Conservation (phyloP, 37 sponge, comb jelly and placozoan genomes). For the Dysidea cf. avara region DNA sequence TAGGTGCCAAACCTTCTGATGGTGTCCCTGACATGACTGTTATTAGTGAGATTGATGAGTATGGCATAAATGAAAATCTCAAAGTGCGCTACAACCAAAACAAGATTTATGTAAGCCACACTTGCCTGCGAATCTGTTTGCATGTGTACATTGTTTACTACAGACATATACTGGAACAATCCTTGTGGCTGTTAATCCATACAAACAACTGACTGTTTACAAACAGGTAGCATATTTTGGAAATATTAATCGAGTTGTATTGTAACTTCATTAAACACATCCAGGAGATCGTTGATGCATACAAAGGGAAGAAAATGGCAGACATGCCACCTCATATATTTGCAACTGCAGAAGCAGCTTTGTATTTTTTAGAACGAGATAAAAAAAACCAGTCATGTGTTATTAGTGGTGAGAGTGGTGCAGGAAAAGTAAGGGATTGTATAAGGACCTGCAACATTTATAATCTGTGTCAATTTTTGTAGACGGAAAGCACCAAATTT, state of each 20-base stretch:
- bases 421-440: slow-evolving; percentile 72
- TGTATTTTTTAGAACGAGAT: slow-evolving; percentile 60
- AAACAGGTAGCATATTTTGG: slow-evolving; percentile 51
- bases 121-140: neutral
- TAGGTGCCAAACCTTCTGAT: slow-evolving; percentile 87
- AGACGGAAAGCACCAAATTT: slow-evolving; percentile 95
- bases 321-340: slow-evolving; percentile 91
- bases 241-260: too few species aligned
- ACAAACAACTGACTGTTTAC: slow-evolving; percentile 78
- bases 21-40: slow-evolving; percentile 96
- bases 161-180: slow-evolving; percentile 95
- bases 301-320: slow-evolving; percentile 75
- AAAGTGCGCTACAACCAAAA: slow-evolving; percentile 71
- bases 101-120: slow-evolving; percentile 79
- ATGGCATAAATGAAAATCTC: slow-evolving; percentile 89
- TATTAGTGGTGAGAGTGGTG: slow-evolving; percentile 96
- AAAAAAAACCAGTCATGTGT: slow-evolving; percentile 88
- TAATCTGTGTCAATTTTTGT: slow-evolving; percentile 4
- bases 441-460: too few species aligned
- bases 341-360: slow-evolving; percentile 87
- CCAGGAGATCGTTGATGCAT: slow-evolving; percentile 71
- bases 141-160: too few species aligned
- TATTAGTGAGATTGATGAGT: slow-evolving; percentile 89
- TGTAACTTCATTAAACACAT: neutral
- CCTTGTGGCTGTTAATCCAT: slow-evolving; percentile 93